phyloP scores from a whole-genome alignment of 1,140 invertebrate species.

The Drosophila repleta region DNA sequence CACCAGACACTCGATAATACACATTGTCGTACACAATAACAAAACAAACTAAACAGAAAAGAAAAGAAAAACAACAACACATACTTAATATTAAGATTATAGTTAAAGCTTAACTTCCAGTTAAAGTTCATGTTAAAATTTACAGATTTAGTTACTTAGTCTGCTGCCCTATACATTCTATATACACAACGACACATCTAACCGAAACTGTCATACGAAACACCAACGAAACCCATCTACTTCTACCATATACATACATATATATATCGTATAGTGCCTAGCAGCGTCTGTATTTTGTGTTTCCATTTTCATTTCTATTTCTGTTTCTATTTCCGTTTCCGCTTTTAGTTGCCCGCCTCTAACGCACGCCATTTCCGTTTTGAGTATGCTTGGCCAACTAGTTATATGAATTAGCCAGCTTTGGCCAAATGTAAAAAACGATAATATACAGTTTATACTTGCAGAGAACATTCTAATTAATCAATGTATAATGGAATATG shows the following conservation, averaged over 20 bases:
- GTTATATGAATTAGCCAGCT: conserved; percentile 8
- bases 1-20: conserved; percentile 39
- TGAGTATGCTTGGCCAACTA: conserved; percentile 22
- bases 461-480: neutral
- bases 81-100: conserved; percentile 11
- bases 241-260: conserved; percentile 2
- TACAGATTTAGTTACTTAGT: conserved; percentile 39
- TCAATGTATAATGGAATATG: too few species aligned
- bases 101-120: neutral
- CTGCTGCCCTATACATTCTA: conserved; percentile 32
- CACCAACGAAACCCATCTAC: conserved; percentile 14
- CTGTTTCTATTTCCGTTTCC: conserved; percentile 45
- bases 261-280: conserved; percentile 13
- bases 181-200: conserved; percentile 21
- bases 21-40: neutral
- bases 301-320: conserved; percentile 44
- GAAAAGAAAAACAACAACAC: neutral
- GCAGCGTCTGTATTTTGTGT: conserved; percentile 16
- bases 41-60: neutral
- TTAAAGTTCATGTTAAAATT: conserved; percentile 3
- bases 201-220: conserved; percentile 36
- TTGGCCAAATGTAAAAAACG: neutral
- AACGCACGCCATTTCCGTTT: conserved; percentile 38
- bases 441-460: neutral
- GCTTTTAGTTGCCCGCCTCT: conserved; percentile 21